Conservation (phyloP, 2,113 vertebrate genomes). For the Grammomys surdaster region DNA sequence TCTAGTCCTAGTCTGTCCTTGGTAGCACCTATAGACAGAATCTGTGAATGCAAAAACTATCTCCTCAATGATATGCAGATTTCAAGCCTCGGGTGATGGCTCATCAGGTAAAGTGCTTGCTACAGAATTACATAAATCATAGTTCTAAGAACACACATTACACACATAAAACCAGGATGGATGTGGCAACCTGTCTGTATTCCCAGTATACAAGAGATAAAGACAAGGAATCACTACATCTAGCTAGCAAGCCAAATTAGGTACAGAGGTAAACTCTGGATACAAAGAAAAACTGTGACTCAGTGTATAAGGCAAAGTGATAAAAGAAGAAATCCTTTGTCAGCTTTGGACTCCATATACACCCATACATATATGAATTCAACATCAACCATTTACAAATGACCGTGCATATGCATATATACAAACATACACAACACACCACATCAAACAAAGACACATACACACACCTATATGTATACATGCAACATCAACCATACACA, state of each 20-base stretch:
- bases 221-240: background rate
- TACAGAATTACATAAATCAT: background rate
- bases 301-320: background rate
- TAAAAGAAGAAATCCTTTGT: background rate
- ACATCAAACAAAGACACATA: background rate
- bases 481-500: no score
- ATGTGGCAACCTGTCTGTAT: background rate
- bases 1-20: no score
- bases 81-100: background rate
- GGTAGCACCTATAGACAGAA: accelerated
- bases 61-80: background rate
- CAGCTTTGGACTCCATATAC: background rate
- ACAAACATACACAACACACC: background rate
- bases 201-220: background rate
- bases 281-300: background rate
- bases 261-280: background rate
- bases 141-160: background rate
- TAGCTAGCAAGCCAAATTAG: background rate
- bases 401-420: background rate
- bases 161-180: background rate
- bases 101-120: background rate
- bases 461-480: no score
- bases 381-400: background rate
- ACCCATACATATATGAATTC: background rate
- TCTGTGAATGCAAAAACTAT: background rate